phyloP scores from a whole-genome alignment of 2,888 invertebrate genomes.

The Crioceris asparagi region DNA sequence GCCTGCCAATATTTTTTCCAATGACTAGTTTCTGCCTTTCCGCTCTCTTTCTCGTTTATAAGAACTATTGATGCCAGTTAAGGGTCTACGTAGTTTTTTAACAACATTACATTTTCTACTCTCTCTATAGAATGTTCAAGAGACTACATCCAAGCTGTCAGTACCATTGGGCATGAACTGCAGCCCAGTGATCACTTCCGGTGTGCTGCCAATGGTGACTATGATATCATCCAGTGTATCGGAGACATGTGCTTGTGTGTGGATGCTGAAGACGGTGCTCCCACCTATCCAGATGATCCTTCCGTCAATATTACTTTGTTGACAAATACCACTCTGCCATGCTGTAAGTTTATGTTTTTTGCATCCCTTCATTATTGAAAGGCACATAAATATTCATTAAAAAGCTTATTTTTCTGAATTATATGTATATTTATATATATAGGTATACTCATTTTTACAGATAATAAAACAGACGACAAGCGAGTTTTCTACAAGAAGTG shows the following conservation, averaged over 20 bases:
- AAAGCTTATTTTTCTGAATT: no score
- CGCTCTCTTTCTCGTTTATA: no score
- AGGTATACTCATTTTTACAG: no score
- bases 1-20: background rate
- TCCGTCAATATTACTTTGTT: constrained; percentile 30
- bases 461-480: constrained; percentile 10
- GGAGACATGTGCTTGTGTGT: constrained; percentile 51
- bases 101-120: background rate
- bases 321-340: constrained; percentile 29
- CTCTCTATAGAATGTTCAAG: constrained; percentile 46
- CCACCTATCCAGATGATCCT: constrained; percentile 27
- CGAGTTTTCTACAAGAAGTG: constrained; percentile 36
- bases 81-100: background rate
- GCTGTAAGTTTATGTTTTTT: constrained; percentile 31
- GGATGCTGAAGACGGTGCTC: constrained; percentile 42
- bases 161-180: constrained; percentile 35
- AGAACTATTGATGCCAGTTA: background rate
- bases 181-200: constrained; percentile 38
- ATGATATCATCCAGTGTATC: constrained; percentile 56
- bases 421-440: no score
- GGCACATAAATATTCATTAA: no score
- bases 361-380: background rate
- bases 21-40: no score
- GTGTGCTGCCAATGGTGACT: constrained; percentile 56
- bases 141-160: constrained; percentile 40